Base-by-base conservation (phyloP, 2,888 invertebrate species). In the Microctonus brassicae region DNA sequence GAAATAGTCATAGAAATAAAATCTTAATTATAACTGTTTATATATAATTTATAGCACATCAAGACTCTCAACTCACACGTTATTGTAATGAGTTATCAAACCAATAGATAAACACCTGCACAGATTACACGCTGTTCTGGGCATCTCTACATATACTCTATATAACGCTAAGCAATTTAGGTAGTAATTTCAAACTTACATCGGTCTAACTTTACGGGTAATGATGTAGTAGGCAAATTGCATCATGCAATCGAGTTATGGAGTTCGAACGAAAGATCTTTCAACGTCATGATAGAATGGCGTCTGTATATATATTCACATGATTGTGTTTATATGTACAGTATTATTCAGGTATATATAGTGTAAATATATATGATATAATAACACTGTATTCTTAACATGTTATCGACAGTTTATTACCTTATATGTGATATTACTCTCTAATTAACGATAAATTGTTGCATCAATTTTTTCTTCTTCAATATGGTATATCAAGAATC, bases 161-260 rank as follows among this genome's bases (percentile, higher is more conserved):
- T 76, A 80, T 80, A 81, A 84, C 81, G 83, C 82, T 82, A 86
- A 81, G 83, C 86, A 85, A 85, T 87, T 87, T 85, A 86, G 85
- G 86, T 84, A 84, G 83, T 85, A 87, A 87, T 87, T 86, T 82
- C 84, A 74, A 87, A 86, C 85, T 87, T 86, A 85, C 86, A 85
- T 82, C 82, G 78, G 80, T 80, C 80, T 81, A 85, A 85, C 84
- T 84, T 83, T 77, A 77, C 77, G 77, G 78, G 83, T 85, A 86
- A 86, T 84, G 82, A 84, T 81, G 84, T 83, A 81, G 83, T 83
- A 84, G 84, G 86, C 86, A 87, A 87, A 87, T 86, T 84, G 81
- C 82, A 82, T 86, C 84, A 85, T 80, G 80, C 82, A 81, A 81
- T 75, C 80, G 76, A 83, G 83, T 83, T 84, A 82, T 75, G 78